Conservation (phyloP, 2,797 vertebrate genomes). For the Pseudopleuronectes americanus region DNA sequence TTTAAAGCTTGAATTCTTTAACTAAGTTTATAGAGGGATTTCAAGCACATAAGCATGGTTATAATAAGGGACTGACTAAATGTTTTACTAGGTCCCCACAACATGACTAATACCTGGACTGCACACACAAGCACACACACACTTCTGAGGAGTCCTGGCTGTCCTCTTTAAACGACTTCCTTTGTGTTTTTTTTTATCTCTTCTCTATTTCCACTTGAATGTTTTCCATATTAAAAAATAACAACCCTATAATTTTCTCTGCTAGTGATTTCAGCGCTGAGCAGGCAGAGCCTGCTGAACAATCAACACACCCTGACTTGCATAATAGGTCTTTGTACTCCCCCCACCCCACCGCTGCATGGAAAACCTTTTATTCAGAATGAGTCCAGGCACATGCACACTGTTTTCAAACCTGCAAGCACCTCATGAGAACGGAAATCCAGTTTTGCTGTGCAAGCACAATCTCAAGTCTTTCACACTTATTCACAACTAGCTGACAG, state of each 20-base stretch:
- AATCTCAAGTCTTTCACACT: constrained; percentile 54
- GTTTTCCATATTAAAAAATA: constrained; percentile 63
- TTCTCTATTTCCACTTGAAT: constrained; percentile 51
- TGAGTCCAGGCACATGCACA: constrained; percentile 29
- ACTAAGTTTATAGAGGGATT: no score
- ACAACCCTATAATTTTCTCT: constrained; percentile 59
- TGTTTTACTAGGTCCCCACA: no score
- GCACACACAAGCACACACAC: no score
- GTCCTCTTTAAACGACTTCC: constrained; percentile 35
- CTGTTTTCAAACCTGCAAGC: constrained; percentile 50
- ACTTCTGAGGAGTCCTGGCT: constrained; percentile 39
- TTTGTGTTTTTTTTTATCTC: constrained; percentile 55
- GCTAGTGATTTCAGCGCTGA: constrained; percentile 27
- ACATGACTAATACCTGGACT: no score
- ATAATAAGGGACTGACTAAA: no score
- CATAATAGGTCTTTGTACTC: constrained; percentile 69
- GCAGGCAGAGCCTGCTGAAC: constrained; percentile 44
- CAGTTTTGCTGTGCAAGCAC: constrained; percentile 33
- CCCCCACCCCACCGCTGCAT: constrained; percentile 24
- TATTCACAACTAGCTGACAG: constrained; percentile 57
- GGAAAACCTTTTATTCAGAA: constrained; percentile 40
- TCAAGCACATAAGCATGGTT: no score
- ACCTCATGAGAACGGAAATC: constrained; percentile 52
- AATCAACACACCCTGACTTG: constrained; percentile 64
- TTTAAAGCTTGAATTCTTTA: no score